Conservation (phyloP, 2,797 vertebrate genomes). For the Propithecus deckenii region DNA sequence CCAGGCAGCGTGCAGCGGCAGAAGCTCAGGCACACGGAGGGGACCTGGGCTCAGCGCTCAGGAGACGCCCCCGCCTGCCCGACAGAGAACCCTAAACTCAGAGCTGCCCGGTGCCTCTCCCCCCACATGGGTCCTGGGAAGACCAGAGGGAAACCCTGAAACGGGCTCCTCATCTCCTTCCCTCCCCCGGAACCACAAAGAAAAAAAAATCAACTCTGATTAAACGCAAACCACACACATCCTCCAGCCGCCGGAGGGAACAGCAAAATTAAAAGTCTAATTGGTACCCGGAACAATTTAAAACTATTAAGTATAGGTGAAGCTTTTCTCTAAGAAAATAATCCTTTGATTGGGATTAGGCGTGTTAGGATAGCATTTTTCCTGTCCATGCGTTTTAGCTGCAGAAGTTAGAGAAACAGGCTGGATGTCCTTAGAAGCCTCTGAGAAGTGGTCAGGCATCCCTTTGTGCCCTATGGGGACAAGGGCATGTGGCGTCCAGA, state of each 20-base stretch:
- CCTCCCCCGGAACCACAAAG: background rate
- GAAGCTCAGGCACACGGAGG: background rate
- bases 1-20: conserved; percentile 44
- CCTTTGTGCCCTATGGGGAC: background rate
- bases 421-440: conserved; percentile 26
- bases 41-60: background rate
- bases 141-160: conserved; percentile 42
- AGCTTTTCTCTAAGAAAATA: conserved; percentile 78
- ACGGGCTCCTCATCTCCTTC: background rate
- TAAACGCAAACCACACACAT: conserved; percentile 54
- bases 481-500: background rate
- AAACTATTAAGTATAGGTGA: conserved; percentile 72
- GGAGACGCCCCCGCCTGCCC: background rate
- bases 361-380: conserved; percentile 44
- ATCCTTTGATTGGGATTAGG: conserved; percentile 74
- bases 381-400: background rate
- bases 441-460: background rate
- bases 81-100: background rate
- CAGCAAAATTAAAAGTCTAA: conserved; percentile 71
- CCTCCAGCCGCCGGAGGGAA: conserved; percentile 60
- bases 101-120: background rate
- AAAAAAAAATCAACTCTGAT: conserved; percentile 51
- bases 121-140: background rate
- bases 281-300: conserved; percentile 70
- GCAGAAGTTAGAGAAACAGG: background rate